These are phyloP conservation scores for Scortum barcoo DNA, from an alignment of 2,113 vertebrate genomes.

Conservation along the genomic window DNA sequence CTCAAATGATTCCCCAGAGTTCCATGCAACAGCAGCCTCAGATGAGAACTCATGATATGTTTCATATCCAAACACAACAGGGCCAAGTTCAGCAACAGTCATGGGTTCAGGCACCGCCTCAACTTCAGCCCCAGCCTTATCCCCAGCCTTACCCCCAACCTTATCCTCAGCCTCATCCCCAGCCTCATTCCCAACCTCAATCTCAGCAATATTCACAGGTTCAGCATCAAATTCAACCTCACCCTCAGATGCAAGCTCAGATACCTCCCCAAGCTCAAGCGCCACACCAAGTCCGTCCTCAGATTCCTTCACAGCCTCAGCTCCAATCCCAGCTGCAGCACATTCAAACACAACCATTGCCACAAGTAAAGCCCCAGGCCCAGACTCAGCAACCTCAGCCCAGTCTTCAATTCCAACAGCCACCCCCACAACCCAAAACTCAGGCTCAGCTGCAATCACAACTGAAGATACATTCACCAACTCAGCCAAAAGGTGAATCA, in stretches of 20 bases:
- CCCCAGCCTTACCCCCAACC: not conserved
- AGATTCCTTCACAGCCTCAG: slow-evolving; percentile 25
- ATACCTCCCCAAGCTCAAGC: slow-evolving; percentile 7
- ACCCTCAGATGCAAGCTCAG: slow-evolving; percentile 51
- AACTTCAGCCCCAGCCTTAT: slow-evolving; percentile 32
- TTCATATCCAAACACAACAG: slow-evolving; percentile 59
- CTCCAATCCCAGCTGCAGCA: slow-evolving; percentile 31
- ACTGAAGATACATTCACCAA: slow-evolving; percentile 8
- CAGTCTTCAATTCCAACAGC: slow-evolving; percentile 42
- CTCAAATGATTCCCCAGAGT: slow-evolving; percentile 44
- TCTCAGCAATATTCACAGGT: slow-evolving; percentile 41
- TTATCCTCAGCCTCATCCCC: not conserved
- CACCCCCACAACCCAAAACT: slow-evolving; percentile 25
- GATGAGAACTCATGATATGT: slow-evolving; percentile 19
- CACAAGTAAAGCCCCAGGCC: slow-evolving; percentile 14
- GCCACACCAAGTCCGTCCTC: slow-evolving; percentile 19
- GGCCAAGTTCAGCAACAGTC: slow-evolving; percentile 60
- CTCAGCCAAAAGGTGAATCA: slow-evolving; percentile 3
- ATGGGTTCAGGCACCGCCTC: slow-evolving; percentile 44
- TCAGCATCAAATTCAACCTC: slow-evolving; percentile 48
- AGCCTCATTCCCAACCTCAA: not conserved
- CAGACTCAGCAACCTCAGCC: slow-evolving; percentile 32
- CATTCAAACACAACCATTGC: slow-evolving; percentile 37
- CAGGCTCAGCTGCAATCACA: slow-evolving; percentile 43
- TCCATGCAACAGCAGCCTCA: slow-evolving; percentile 52